Conservation (phyloP, 2,797 vertebrate species). For the Xenentodon cancila region DNA sequence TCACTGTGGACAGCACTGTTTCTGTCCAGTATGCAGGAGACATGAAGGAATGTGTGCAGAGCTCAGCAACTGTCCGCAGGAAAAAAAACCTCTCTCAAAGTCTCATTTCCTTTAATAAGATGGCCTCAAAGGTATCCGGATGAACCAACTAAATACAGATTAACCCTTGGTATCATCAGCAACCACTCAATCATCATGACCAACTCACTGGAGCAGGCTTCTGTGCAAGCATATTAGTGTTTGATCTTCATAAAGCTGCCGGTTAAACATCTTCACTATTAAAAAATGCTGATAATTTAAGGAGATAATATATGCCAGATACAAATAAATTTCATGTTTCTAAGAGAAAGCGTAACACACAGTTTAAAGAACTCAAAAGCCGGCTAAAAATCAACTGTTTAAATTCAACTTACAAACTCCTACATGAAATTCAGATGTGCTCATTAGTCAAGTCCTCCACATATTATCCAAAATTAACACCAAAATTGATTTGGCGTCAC, state of each 20-base stretch:
- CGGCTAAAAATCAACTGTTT: too few relatives aligned
- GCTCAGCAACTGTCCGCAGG: conserved; percentile 75
- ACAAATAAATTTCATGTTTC: too few relatives aligned
- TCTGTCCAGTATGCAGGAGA: conserved; percentile 60
- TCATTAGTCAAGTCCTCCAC: neutral
- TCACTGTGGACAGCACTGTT: conserved; percentile 53
- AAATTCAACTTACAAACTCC: too few relatives aligned
- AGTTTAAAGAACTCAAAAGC: too few relatives aligned
- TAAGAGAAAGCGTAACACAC: too few relatives aligned
- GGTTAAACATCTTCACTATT: neutral
- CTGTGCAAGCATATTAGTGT: conserved; percentile 14
- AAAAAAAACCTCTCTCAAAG: conserved; percentile 52
- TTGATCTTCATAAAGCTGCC: conserved; percentile 20
- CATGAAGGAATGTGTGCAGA: conserved; percentile 68
- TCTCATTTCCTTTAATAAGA: conserved; percentile 82
- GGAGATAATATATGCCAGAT: too few relatives aligned
- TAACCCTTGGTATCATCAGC: conserved; percentile 79
- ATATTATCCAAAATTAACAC: neutral
- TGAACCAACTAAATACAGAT: conserved; percentile 83
- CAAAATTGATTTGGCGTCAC: neutral
- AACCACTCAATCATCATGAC: conserved; percentile 77
- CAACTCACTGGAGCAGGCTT: conserved; percentile 45
- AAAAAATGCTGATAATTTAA: conserved; percentile 2
- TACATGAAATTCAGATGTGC: too few relatives aligned
- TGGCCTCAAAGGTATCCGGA: conserved; percentile 81